Conservation (phyloP, 2,797 vertebrate species). For the Myotis pilosus region DNA sequence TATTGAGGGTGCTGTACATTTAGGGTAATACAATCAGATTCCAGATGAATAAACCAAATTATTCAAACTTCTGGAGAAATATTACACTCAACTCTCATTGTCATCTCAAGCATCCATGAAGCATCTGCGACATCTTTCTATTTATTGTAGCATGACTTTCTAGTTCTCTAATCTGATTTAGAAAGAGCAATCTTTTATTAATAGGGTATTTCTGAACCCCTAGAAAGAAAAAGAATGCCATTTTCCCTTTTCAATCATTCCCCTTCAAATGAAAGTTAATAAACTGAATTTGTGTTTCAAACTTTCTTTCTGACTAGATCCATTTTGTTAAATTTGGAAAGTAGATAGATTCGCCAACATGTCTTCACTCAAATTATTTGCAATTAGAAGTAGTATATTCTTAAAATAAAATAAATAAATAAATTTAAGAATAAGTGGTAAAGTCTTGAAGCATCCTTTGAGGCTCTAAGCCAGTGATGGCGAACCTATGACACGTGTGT, state of each 20-base stretch:
- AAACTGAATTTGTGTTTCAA: not conserved
- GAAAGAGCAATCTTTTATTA: not conserved
- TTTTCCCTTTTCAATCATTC: not conserved
- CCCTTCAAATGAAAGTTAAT: slow-evolving; percentile 9
- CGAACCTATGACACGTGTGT: too few species aligned
- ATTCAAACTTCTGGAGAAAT: not conserved
- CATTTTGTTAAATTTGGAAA: not conserved
- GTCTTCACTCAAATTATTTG: slow-evolving; percentile 19
- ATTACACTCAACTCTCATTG: not conserved
- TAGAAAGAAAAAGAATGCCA: not conserved
- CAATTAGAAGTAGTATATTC: not conserved
- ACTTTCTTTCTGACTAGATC: not conserved
- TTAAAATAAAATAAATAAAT: too few species aligned
- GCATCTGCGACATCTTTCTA: not conserved
- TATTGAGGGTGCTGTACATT: not conserved
- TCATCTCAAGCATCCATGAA: not conserved
- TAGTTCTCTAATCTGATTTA: not conserved
- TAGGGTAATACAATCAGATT: not conserved
- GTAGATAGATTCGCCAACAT: not conserved
- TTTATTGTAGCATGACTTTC: not conserved
- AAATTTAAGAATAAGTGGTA: too few species aligned
- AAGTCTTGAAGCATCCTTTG: not conserved
- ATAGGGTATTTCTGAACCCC: not conserved
- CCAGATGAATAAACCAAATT: not conserved
- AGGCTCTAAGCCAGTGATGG: not conserved